phyloP scores from a whole-genome alignment of 2,797 vertebrate species.

The Synanceia verrucosa region DNA sequence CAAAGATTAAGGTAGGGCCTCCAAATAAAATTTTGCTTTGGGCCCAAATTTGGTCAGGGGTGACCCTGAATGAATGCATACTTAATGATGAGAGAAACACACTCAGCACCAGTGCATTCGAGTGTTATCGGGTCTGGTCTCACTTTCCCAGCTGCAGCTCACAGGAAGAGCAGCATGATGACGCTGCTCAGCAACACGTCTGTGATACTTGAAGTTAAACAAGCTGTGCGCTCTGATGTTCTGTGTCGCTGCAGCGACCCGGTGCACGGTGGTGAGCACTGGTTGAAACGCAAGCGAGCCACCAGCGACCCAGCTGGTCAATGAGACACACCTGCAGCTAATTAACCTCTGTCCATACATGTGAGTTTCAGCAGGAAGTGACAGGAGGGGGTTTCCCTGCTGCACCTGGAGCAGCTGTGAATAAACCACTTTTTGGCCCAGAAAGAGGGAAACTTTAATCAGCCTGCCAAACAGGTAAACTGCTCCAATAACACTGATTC shows the following conservation, averaged over 20 bases:
- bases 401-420: conserved; percentile 23
- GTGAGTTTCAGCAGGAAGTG: conserved; percentile 16
- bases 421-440: conserved; percentile 7
- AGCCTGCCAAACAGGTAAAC: conserved; percentile 4
- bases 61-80: no score
- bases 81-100: not conserved
- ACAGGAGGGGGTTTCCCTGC: conserved; percentile 23
- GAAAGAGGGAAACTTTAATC: conserved; percentile 5
- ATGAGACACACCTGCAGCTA: conserved; percentile 42
- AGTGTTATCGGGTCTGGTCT: not conserved
- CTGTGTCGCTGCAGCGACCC: not conserved
- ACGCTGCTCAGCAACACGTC: not conserved
- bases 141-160: conserved; percentile 12
- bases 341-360: conserved; percentile 42
- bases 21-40: no score
- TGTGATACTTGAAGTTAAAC: conserved; percentile 13
- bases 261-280: not conserved
- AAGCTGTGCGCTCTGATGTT: not conserved
- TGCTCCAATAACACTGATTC: not conserved
- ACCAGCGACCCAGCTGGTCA: conserved; percentile 36
- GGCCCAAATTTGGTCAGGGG: no score
- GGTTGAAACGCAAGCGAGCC: conserved; percentile 10
- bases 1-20: no score
- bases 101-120: not conserved
- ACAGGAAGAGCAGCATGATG: not conserved